phyloP scores from a whole-genome alignment of 2,888 invertebrate genomes.

The Ophion slaviceki region DNA sequence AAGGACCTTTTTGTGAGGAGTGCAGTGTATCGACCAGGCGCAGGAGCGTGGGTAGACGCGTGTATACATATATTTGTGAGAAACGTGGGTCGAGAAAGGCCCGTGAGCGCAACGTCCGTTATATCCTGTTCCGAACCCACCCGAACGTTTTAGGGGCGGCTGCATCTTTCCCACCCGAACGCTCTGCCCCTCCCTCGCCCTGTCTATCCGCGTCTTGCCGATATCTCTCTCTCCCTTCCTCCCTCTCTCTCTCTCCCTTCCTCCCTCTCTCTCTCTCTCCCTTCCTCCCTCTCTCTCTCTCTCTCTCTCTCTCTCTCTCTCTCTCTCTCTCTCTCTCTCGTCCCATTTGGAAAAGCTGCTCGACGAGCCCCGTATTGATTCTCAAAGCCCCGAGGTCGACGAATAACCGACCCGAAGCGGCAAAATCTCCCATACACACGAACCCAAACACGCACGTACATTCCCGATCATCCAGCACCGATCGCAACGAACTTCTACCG shows the following conservation, averaged over 20 bases:
- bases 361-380: slow-evolving; percentile 61
- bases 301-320: background rate
- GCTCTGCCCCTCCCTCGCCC: background rate
- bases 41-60: slow-evolving; percentile 17
- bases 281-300: background rate
- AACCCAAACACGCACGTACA: background rate
- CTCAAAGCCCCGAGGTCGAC: slow-evolving; percentile 33
- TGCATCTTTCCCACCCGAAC: slow-evolving; percentile 12
- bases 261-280: background rate
- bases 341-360: slow-evolving; percentile 32
- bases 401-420: slow-evolving; percentile 45
- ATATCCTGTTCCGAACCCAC: slow-evolving; percentile 66
- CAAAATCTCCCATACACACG: background rate
- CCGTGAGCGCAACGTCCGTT: slow-evolving; percentile 58
- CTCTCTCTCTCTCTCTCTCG: background rate
- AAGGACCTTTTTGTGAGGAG: slow-evolving; percentile 32
- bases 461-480: background rate
- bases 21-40: slow-evolving; percentile 41
- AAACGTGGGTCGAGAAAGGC: slow-evolving; percentile 23
- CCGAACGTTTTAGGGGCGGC: slow-evolving; percentile 58
- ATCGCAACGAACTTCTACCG: background rate
- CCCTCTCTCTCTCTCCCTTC: background rate
- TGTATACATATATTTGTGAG: slow-evolving; percentile 1
- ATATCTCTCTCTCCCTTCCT: background rate
- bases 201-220: background rate